Conservation (phyloP, 2,888 invertebrate genomes). For the Phaonia tiefii region DNA sequence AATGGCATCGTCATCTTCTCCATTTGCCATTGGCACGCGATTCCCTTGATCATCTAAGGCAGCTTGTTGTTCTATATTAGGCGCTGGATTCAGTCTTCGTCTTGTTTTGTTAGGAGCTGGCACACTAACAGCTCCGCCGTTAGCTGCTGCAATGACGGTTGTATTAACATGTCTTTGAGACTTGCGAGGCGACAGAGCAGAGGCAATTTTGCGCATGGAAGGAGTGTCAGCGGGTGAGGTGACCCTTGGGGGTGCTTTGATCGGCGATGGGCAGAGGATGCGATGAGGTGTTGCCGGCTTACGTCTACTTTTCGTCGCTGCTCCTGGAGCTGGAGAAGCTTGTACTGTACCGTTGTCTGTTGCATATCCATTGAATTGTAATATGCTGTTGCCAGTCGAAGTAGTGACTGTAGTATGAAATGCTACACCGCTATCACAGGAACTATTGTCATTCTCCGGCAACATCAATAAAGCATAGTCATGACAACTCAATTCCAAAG, state of each 20-base stretch:
- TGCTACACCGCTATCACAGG: slow-evolving; percentile 80
- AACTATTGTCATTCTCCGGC: slow-evolving; percentile 79
- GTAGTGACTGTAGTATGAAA: slow-evolving; percentile 70
- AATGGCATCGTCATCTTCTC: slow-evolving; percentile 43
- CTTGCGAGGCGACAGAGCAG: slow-evolving; percentile 73
- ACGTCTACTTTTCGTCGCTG: slow-evolving; percentile 69
- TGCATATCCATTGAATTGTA: slow-evolving; percentile 37
- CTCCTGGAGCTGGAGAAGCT: slow-evolving; percentile 41
- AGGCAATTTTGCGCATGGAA: slow-evolving; percentile 59
- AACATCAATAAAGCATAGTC: slow-evolving; percentile 63
- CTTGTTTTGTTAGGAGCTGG: slow-evolving; percentile 72
- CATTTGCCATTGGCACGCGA: slow-evolving; percentile 33
- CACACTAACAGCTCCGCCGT: slow-evolving; percentile 59
- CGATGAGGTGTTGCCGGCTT: slow-evolving; percentile 83
- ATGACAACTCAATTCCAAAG: slow-evolving; percentile 46
- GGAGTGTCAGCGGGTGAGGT: slow-evolving; percentile 56
- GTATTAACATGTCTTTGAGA: slow-evolving; percentile 72
- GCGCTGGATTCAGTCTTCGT: slow-evolving; percentile 75
- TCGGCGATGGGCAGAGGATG: slow-evolving; percentile 81
- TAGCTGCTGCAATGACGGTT: slow-evolving; percentile 51
- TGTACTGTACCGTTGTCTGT: slow-evolving; percentile 49
- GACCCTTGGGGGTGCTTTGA: slow-evolving; percentile 70
- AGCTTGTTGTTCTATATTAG: slow-evolving; percentile 50
- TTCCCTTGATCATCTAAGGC: slow-evolving; percentile 45
- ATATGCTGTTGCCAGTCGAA: slow-evolving; percentile 20